Conservation (phyloP, 1,140 invertebrate species). For the Drusus annulatus region DNA sequence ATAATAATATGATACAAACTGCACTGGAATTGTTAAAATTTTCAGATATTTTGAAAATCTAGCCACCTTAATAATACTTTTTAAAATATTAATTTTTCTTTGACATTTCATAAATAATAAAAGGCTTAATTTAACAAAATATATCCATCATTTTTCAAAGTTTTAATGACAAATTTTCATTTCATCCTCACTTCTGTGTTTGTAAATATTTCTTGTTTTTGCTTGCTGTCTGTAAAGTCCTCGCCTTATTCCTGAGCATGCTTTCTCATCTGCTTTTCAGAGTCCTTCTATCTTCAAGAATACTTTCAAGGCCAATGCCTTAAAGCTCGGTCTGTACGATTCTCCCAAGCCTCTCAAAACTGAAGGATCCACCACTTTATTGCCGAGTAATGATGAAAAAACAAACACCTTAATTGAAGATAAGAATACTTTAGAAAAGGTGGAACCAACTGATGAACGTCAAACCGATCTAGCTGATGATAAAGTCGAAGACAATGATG, state of each 20-base stretch:
- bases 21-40: too few species aligned
- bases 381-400: neutral
- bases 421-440: neutral
- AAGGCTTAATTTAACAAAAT: too few species aligned
- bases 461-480: slow-evolving; percentile 1
- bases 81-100: too few species aligned
- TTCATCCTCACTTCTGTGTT: neutral
- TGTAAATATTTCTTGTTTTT: neutral
- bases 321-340: slow-evolving; percentile 2
- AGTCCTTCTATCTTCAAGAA: slow-evolving; percentile 48
- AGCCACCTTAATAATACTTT: too few species aligned
- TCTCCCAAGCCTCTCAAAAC: neutral
- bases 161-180: neutral
- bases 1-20: too few species aligned
- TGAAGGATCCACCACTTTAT: neutral
- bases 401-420: neutral
- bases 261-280: slow-evolving; percentile 52
- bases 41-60: too few species aligned
- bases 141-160: too few species aligned
- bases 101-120: too few species aligned
- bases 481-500: slow-evolving; percentile 29
- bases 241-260: slow-evolving; percentile 54
- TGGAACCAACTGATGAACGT: neutral
- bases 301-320: slow-evolving; percentile 13
- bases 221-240: slow-evolving; percentile 48